Percentiles rank a stretch among this genome's conserved stretches.
Evolutionary conservation across 1,140 invertebrate genomes (phyloP).

Genomic region (Bombus fervidus): DNA sequence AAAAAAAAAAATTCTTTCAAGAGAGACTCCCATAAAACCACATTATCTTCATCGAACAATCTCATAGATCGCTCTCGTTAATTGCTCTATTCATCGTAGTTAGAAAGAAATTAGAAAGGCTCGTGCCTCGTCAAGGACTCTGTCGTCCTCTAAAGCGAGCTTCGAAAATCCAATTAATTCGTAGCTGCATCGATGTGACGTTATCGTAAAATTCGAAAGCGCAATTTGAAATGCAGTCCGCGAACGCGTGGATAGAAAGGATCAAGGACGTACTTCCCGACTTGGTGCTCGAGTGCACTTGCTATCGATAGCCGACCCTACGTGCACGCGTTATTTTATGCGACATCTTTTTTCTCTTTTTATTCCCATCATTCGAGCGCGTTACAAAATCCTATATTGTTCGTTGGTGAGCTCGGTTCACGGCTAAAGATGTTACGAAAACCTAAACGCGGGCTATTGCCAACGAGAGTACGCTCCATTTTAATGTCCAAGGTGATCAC

Average conservation of each 20-base stretch:
- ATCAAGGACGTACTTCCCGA: conserved; percentile 58
- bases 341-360: background rate
- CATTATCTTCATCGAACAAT: background rate
- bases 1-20: background rate
- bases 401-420: too few relatives aligned
- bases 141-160: background rate
- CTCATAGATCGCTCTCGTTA: background rate
- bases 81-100: background rate
- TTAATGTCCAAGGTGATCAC: background rate
- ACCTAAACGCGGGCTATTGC: background rate
- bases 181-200: background rate
- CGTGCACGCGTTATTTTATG: conserved; percentile 31
- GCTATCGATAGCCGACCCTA: background rate
- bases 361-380: background rate
- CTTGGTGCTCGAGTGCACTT: conserved; percentile 30
- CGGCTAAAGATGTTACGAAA: background rate
- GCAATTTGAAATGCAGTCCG: conserved; percentile 13
- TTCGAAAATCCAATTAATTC: background rate
- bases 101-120: background rate
- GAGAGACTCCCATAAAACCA: background rate
- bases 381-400: too few relatives aligned
- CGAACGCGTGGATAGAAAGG: conserved; percentile 49
- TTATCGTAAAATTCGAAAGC: conserved; percentile 37
- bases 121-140: background rate
- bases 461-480: background rate